Conservation (phyloP, 2,888 invertebrate genomes). For the Danaus chrysippus region DNA sequence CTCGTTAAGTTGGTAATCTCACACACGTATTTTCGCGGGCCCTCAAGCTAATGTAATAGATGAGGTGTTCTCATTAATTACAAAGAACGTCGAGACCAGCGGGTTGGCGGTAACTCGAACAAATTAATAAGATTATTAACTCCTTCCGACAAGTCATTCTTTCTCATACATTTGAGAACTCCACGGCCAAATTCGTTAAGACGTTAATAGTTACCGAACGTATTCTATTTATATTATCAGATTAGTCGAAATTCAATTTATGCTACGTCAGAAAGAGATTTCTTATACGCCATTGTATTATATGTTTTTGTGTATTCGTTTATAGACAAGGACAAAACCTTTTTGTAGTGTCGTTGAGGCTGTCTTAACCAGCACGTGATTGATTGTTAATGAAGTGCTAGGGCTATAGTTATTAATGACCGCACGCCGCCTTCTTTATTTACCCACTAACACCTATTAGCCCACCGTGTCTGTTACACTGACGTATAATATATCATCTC, state of each 20-base stretch:
- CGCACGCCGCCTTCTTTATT: conserved; percentile 68
- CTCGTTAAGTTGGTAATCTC: conserved; percentile 51
- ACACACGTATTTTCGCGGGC: conserved; percentile 65
- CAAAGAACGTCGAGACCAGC: conserved; percentile 74
- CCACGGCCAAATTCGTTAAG: conserved; percentile 11
- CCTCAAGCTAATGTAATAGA: conserved; percentile 76
- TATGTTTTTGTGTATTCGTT: not conserved
- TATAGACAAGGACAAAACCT: conserved; percentile 12
- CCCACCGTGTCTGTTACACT: conserved; percentile 56
- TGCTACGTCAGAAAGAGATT: too few relatives aligned
- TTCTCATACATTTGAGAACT: conserved; percentile 41
- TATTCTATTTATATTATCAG: conserved; percentile 6
- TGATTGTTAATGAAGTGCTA: conserved; percentile 75
- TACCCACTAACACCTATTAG: conserved; percentile 72
- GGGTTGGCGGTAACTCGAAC: conserved; percentile 63
- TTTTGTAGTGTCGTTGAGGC: conserved; percentile 20
- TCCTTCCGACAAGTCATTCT: conserved; percentile 74
- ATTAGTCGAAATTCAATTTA: too few relatives aligned
- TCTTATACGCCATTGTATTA: too few relatives aligned
- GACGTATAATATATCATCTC: conserved; percentile 64
- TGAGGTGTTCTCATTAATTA: conserved; percentile 78
- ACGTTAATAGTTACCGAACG: conserved; percentile 9
- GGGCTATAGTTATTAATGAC: conserved; percentile 76
- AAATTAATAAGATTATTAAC: conserved; percentile 77
- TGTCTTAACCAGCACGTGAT: conserved; percentile 52